phyloP scores from a whole-genome alignment of 2,888 invertebrate species.

The Volucella inanis region DNA sequence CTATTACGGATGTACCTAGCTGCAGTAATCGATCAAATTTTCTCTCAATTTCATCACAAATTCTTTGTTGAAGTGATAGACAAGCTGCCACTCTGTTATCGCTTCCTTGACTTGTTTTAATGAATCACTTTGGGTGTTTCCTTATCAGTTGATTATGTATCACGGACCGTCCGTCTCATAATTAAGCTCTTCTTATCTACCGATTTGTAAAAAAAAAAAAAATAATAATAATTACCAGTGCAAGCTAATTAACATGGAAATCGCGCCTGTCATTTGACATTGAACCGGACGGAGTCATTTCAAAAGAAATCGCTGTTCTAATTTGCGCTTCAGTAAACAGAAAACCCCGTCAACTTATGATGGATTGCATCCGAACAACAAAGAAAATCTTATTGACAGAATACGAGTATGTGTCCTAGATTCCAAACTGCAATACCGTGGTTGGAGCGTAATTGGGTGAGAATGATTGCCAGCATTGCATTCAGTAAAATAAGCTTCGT shows the following conservation, averaged over 20 bases:
- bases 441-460: no score
- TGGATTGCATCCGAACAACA: background rate
- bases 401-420: no score
- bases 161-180: background rate
- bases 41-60: conserved; percentile 1
- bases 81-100: background rate
- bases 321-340: conserved; percentile 10
- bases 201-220: conserved; percentile 14
- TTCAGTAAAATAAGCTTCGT: no score
- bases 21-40: background rate
- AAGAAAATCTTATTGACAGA: background rate
- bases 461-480: no score
- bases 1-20: no score
- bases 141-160: conserved; percentile 19
- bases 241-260: conserved; percentile 20
- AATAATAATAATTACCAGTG: background rate
- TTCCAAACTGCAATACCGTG: no score
- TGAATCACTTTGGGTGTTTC: conserved; percentile 5
- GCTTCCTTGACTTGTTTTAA: background rate
- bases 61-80: background rate
- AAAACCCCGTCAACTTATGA: background rate
- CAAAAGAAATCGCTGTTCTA: conserved; percentile 1
- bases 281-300: background rate
- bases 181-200: conserved; percentile 8
- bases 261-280: conserved; percentile 23